Conservation (phyloP, 2,888 invertebrate species). For the Magallana nippona region DNA sequence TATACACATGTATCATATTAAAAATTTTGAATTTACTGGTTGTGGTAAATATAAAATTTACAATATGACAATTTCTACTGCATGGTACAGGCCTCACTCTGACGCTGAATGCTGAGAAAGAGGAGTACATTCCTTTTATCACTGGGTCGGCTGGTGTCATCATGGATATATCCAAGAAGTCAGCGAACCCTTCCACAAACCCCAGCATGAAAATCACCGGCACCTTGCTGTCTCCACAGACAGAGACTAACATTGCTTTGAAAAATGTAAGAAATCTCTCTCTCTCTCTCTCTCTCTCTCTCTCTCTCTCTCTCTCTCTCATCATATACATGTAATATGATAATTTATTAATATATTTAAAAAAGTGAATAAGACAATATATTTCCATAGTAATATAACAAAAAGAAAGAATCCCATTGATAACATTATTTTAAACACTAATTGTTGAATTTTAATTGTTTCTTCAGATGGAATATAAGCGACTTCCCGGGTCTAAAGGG, state of each 20-base stretch:
- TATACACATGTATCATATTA: not conserved
- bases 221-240: slow-evolving; percentile 33
- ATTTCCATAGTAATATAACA: not conserved
- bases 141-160: slow-evolving; percentile 43
- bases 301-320: not conserved
- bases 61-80: not conserved
- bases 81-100: slow-evolving; percentile 33
- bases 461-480: not conserved
- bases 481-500: slow-evolving; percentile 18
- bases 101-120: slow-evolving; percentile 23
- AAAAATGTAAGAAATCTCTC: slow-evolving; percentile 2
- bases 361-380: too few relatives aligned
- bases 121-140: slow-evolving; percentile 45
- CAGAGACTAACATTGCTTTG: slow-evolving; percentile 36
- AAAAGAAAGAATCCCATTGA: not conserved
- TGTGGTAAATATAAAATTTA: not conserved
- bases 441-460: not conserved
- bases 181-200: not conserved
- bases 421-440: too few relatives aligned
- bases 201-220: slow-evolving; percentile 34
- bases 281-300: not conserved
- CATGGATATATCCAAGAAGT: slow-evolving; percentile 14
- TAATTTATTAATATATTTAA: too few relatives aligned
- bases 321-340: too few relatives aligned
- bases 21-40: not conserved